Evolutionary conservation across 2,797 vertebrate species (phyloP), one percentile per base, ranked within the genome.

Genomic region (Centroberyx gerrardi): DNA sequence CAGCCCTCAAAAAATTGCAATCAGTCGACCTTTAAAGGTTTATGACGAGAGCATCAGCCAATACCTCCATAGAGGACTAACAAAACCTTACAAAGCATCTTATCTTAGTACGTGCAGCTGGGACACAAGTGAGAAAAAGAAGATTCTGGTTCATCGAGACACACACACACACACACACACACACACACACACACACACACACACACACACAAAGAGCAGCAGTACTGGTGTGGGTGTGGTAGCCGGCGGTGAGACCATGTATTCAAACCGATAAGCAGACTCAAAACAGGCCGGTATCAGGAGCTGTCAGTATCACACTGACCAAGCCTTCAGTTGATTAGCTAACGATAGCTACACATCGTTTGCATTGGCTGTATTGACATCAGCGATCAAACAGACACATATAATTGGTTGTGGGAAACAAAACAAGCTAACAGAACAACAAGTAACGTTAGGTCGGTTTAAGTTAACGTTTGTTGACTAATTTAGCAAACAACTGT

Each of bases 211-310:
- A 44, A 55, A 42, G 10, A 14, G 18, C 0, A 33, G 46, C 4
- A 1, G 33, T 2, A 42, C 28, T n/a, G 8, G 53, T 54, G 53
- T 75, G 62, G 66, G 51, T 54, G 77, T 72, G 62, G 65, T 55
- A n/a, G 17, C 8, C 2, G 1, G 51, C 17, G 28, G 2, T 52
- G 2, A 48, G 40, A 13, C 48, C 1, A 44, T 44, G 0, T 29
- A 48, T 42, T 29, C 2, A 65, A 28, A 60, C 33, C 27, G 17
- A 0, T 58, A 44, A 44, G 1, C 1, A 31, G 1, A 65, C 1
- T 1, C 14, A 18, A 0, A 4, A 13, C 17, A 22, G 33, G 33
- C 40, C 40, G 2, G 9, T 33, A 12, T 0, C 7, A 53, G 14
- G 3, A 65, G 59, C 74, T 69, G 61, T 68, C 36, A 76, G 38